Conservation (phyloP, 2,797 vertebrate species). For the Clarias laeviceps region DNA sequence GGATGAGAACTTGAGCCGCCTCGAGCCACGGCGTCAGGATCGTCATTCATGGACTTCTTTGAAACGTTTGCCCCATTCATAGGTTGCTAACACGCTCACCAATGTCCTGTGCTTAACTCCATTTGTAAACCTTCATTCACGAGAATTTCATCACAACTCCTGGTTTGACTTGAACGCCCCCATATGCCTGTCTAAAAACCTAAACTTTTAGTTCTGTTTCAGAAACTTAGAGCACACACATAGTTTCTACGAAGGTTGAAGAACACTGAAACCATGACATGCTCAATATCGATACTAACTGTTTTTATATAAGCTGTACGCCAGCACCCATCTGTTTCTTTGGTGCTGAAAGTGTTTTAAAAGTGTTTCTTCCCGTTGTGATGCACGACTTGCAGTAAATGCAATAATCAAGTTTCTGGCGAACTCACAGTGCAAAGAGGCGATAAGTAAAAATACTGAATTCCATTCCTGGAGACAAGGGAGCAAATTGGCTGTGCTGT, state of each 20-base stretch:
- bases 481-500: neutral
- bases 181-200: too few relatives aligned
- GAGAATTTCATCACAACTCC: too few relatives aligned
- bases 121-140: too few relatives aligned
- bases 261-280: conserved; percentile 32
- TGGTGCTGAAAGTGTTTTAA: neutral
- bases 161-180: too few relatives aligned
- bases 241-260: neutral
- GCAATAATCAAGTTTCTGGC: neutral
- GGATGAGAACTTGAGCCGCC: too few relatives aligned
- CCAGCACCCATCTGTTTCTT: neutral
- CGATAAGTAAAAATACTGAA: too few relatives aligned
- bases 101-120: too few relatives aligned
- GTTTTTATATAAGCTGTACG: neutral
- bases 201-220: neutral
- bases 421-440: neutral
- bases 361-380: neutral
- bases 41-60: too few relatives aligned
- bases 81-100: too few relatives aligned
- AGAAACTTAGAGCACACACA: neutral
- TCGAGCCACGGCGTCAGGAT: too few relatives aligned
- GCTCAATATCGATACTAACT: conserved; percentile 63
- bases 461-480: conserved; percentile 2
- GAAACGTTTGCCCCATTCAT: too few relatives aligned
- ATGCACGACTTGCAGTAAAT: neutral